Percentiles rank a stretch among this genome's conserved stretches.
These are phyloP conservation scores for Hyposmocoma kahamanoa DNA, from an alignment of 1,140 invertebrate genomes.

Conservation along the genomic window DNA sequence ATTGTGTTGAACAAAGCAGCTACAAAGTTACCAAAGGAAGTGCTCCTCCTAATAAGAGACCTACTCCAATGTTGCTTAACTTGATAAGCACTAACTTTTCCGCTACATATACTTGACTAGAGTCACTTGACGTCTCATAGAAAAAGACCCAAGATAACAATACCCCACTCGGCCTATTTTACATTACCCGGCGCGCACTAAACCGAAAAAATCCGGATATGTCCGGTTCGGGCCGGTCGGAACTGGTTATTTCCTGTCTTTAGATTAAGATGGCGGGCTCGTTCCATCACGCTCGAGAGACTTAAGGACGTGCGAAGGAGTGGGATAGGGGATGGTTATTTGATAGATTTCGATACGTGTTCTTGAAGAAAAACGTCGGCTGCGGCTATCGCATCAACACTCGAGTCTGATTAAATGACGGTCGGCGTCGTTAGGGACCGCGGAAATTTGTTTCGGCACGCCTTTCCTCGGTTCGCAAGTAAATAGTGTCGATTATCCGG, in stretches of 20 bases:
- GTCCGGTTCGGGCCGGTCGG: constrained; percentile 32
- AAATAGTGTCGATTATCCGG: constrained; percentile 38
- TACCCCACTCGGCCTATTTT: constrained; percentile 18
- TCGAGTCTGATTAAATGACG: constrained; percentile 58
- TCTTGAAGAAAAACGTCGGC: constrained; percentile 18
- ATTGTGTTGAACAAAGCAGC: constrained; percentile 2
- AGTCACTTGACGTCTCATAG: constrained; percentile 29
- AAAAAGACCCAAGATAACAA: constrained; percentile 15
- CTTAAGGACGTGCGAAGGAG: constrained; percentile 11
- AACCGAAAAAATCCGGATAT: constrained; percentile 45
- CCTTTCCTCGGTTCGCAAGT: constrained; percentile 42
- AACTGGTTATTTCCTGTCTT: constrained; percentile 50
- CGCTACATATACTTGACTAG: constrained; percentile 39
- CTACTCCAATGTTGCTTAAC: neutral
- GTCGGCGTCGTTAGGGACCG: constrained; percentile 40
- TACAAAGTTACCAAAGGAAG: neutral
- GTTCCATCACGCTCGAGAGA: constrained; percentile 9
- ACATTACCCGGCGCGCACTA: constrained; percentile 20
- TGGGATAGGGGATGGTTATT: constrained; percentile 22
- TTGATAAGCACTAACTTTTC: constrained; percentile 31
- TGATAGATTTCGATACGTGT: constrained; percentile 44
- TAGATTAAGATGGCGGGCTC: constrained; percentile 32
- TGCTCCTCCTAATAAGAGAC: neutral
- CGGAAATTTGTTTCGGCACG: constrained; percentile 55
- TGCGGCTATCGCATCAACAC: constrained; percentile 46